phyloP scores from a whole-genome alignment of 2,113 vertebrate genomes.

The Ahaetulla prasina region DNA sequence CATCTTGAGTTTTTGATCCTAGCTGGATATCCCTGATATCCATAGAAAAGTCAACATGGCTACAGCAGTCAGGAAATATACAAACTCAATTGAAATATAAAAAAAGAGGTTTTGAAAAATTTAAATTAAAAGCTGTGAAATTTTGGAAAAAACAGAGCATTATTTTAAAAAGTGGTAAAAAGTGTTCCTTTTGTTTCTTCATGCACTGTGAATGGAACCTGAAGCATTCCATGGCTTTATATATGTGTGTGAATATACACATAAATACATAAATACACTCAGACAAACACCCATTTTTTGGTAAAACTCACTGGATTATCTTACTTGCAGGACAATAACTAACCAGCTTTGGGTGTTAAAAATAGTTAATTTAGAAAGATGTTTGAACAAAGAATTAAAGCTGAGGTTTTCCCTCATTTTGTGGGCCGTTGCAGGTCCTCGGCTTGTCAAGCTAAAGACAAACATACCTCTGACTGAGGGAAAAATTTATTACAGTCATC shows the following conservation, averaged over 20 bases:
- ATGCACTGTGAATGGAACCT: background rate
- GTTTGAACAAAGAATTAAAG: background rate
- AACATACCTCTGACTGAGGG: background rate
- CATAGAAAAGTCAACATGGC: background rate
- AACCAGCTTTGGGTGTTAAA: background rate
- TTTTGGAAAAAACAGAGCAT: background rate
- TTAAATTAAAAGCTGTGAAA: background rate
- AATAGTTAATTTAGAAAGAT: background rate
- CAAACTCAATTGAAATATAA: background rate
- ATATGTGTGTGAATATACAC: background rate
- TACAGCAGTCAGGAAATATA: background rate
- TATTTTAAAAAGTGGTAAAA: background rate
- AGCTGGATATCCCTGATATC: background rate
- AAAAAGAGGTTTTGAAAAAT: background rate
- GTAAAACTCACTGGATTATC: background rate
- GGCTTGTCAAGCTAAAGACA: background rate
- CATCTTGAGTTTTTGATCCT: background rate
- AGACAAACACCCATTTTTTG: background rate
- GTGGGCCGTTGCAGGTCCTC: background rate
- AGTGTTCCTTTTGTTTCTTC: background rate
- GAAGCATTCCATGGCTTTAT: background rate
- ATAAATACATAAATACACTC: background rate
- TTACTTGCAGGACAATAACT: background rate
- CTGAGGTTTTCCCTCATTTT: background rate
- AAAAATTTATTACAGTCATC: background rate